Conservation (phyloP, 2,888 invertebrate species). For the Melipona bicolor region DNA sequence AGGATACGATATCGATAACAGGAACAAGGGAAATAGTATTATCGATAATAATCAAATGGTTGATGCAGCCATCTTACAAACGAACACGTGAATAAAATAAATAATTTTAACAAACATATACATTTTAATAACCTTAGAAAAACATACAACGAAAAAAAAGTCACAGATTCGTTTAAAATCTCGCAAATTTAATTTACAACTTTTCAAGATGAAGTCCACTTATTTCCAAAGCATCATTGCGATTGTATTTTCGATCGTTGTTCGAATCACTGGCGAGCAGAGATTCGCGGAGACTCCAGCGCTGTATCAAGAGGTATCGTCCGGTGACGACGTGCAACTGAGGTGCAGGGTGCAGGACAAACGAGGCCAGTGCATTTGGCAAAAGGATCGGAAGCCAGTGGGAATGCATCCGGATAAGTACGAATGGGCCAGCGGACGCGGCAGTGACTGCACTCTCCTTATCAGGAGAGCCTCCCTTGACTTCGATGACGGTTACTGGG, state of each 20-base stretch:
- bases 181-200: not conserved
- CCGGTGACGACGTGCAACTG: slow-evolving; percentile 92
- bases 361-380: slow-evolving; percentile 95
- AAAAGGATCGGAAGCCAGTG: slow-evolving; percentile 95
- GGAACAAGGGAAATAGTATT: not conserved
- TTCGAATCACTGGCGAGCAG: slow-evolving; percentile 85
- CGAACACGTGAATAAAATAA: not conserved
- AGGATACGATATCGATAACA: not conserved
- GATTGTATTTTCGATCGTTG: slow-evolving; percentile 1
- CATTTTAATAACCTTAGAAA: not conserved
- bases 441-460: slow-evolving; percentile 93
- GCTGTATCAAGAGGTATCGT: slow-evolving; percentile 94
- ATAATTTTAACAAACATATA: not conserved
- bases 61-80: not conserved
- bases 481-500: slow-evolving; percentile 96
- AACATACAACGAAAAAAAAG: not conserved
- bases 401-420: slow-evolving; percentile 95
- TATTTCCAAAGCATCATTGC: not conserved
- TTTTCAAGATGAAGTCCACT: slow-evolving; percentile 10
- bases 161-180: not conserved
- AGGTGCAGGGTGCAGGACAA: slow-evolving; percentile 94
- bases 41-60: not conserved
- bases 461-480: slow-evolving; percentile 92
- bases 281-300: slow-evolving; percentile 92
- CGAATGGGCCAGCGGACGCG: slow-evolving; percentile 91